phyloP scores from a whole-genome alignment of 1,140 invertebrate genomes.

The Megalopta genalis region DNA sequence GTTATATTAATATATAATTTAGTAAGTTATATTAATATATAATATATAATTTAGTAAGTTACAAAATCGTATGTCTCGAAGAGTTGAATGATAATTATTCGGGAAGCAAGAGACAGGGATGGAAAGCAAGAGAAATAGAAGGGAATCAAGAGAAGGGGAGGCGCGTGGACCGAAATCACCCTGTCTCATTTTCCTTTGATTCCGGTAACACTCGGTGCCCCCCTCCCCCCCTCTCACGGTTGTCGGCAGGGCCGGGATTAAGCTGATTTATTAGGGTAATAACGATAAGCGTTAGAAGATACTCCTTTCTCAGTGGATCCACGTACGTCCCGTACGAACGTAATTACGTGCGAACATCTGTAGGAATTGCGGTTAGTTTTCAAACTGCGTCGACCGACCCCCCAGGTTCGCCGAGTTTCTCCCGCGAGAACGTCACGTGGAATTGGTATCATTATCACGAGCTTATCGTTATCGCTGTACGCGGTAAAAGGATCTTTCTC shows the following conservation, averaged over 20 bases:
- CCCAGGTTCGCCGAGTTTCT: not conserved
- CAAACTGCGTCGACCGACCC: conserved; percentile 6
- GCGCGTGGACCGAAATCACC: no score
- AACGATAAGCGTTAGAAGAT: conserved; percentile 47
- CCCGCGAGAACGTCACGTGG: conserved; percentile 31
- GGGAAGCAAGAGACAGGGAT: no score
- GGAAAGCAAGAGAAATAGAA: no score
- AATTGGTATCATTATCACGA: conserved; percentile 53
- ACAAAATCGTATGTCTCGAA: no score
- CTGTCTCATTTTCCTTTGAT: conserved; percentile 17
- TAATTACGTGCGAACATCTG: conserved; percentile 48
- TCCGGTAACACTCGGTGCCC: not conserved
- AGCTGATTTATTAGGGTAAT: conserved; percentile 44
- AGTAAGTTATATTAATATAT: no score
- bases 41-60: no score
- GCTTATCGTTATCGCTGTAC: conserved; percentile 56
- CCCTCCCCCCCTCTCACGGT: no score
- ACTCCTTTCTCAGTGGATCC: not conserved
- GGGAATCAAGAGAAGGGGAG: no score
- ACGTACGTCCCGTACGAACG: not conserved
- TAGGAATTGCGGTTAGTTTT: conserved; percentile 36
- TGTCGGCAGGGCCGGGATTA: conserved; percentile 17
- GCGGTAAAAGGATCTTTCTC: conserved; percentile 37
- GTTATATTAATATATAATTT: no score
- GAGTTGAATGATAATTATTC: no score